Evolutionary conservation across 2,797 vertebrate species (phyloP), one percentile per base, ranked within the genome.

Genomic region (Gadopsis marmoratus): DNA sequence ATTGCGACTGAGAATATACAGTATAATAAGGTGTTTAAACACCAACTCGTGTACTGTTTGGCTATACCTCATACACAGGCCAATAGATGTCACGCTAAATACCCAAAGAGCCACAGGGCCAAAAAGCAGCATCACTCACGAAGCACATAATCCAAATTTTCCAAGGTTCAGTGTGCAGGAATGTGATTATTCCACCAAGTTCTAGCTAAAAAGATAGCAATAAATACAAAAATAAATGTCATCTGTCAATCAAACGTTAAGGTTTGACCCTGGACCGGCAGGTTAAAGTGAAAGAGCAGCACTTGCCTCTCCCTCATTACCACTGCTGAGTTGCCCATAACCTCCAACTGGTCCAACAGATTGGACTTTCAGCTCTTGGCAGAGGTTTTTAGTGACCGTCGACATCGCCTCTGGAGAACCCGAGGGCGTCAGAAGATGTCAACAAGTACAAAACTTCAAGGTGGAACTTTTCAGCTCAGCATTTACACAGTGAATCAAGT

Each of bases 11-110:
- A 31, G 51, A 37, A 53, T 64, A 16, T 7, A 39, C 37, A 39
- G 9, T 39, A 35, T 41, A 65, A 45, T 16, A 16, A 21, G 6
- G 39, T 17, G 16, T 81, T 50, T 72, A 60, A 61, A 79, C 72
- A 39, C 50, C 48, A 81, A 61, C 26, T 68, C 3, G 19, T 21
- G 23, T 59, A 31, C 17, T 55, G 16, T 60, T 58, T 13, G 39
- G 60, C 29, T 72, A 26, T 26, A 39, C 63, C 5, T 61, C 23
- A 23, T 33, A 58, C 11, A n/a, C 2, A 37, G 17, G n/a, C 4
- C 74, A 31, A 76, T 45, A 3, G 21, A 65, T 1, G 7, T 37
- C 33, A 21, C 21, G 4, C 6, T 75, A 29, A 41, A 53, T 4
- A 0, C 4, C 29, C 16, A 65, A 69, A 58, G 47, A 53, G 37